Base-by-base conservation (phyloP, 1,140 invertebrate species). In the Sycophaga agraensis region DNA sequence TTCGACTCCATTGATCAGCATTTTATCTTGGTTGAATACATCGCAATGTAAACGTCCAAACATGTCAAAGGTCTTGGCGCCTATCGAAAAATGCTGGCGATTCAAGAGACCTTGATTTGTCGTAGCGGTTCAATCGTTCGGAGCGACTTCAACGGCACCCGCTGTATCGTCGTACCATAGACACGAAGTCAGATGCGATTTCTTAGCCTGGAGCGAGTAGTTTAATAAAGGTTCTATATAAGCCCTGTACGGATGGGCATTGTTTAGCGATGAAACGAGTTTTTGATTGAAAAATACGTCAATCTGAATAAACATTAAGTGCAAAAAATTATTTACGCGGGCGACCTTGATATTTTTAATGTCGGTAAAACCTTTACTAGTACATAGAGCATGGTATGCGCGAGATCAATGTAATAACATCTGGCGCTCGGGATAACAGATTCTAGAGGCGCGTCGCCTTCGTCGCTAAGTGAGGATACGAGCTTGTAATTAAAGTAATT, bases 251-350 rank as follows among this genome's bases (percentile, higher is more conserved):
- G 72, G 70, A 67, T 83, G 82, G 14, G 73, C 74, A 58, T 77
- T 75, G 45, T 73, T 76, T 17, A 74, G 66, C 0, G 75, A 70
- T 14, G 75, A 78, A 2, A 82, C 64, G 19, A 78, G 63, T 68
- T 76, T 79, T 65, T 80, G 76, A 70, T 82, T 82, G 6, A 82
- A 70, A 65, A 72, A 75, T 16, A 82, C 63, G 62, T 77, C 72
- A 0, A 80, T 63, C 55, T 78, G 73, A 65, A 63, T 73, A 57
- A 82, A 80, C 28, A 82, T 60, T n/a, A 72, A 76, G 67, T 79
- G 74, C 24, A 80, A 9, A 60, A 74, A 72, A 70, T 81, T 77
- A 66, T 79, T 80, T 6, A 73, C 63, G 14, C 56, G 61, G 14
- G 74, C 62, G 19, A 35, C 39, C 16, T 39, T 17, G 9, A 11